Evolutionary conservation across 2,888 invertebrate genomes (phyloP), one percentile per base, ranked within the genome.

Genomic region (Pseudococcus viburni): DNA sequence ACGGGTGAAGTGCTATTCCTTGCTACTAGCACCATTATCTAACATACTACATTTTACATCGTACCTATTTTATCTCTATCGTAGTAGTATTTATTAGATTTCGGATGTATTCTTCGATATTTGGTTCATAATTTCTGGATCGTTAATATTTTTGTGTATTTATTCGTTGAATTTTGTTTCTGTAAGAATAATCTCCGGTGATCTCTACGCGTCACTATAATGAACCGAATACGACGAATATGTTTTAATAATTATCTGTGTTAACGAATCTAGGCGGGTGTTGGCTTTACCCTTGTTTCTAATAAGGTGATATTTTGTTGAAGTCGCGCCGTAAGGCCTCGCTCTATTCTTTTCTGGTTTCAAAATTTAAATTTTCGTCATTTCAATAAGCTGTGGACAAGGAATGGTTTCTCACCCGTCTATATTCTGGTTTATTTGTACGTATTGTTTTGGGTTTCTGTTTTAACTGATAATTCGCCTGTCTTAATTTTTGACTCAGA

Each of bases 1-100:
- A 87, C 80, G 87, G 86, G 87, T 87, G 87, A 87, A 87, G 51
- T 87, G 87, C 77, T 87, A 77, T 87, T 87, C 80, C 77, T 87
- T 26, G 59, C 64, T 86, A 86, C 86, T 86, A 86, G 64, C 86
- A 86, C 64, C 86, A 42, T 42, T 26, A 46, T 84, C 48, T 51
- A 86, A 59, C 46, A 17, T 51, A 68, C 1, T 85, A 48, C 73
- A 46, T 68, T 22, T 86, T 77, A 77, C 46, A 48, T 86, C 73
- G 46, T 68, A 86, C 51, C 9, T 19, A 85, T 22, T 42, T 86
- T 19, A 86, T 42, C 19, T 86, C 68, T 68, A 48, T 68, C 22
- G 59, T 86, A 42, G 84, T 22, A 48, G 55, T 51, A 48, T 84
- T 55, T 84, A 55, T n/a, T 59, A 80, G n/a, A 39, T 42, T 80